Conservation (phyloP, 2,113 vertebrate species). For the Tragelaphus scriptus region DNA sequence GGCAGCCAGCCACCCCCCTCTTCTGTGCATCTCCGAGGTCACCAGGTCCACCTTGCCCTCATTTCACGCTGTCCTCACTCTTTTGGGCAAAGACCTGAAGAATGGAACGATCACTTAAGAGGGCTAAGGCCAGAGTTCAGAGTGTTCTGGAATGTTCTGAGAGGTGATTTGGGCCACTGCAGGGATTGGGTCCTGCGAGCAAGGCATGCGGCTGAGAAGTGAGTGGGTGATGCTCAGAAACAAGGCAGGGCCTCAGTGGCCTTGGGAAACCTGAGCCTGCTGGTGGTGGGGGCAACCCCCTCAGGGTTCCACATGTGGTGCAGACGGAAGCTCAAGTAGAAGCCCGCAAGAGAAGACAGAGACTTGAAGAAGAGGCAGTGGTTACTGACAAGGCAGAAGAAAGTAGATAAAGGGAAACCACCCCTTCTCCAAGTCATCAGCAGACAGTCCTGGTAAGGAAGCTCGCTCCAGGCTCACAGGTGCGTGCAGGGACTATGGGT, state of each 20-base stretch:
- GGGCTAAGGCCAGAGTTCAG: no score
- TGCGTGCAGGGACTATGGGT: fast-evolving
- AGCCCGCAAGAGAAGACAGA: background rate
- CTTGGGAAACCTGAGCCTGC: background rate
- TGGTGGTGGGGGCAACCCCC: background rate
- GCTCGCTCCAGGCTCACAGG: fast-evolving
- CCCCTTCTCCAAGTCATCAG: fast-evolving
- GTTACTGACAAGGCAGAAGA: background rate
- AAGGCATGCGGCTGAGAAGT: background rate
- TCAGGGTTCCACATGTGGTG: background rate
- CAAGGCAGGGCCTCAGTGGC: no score
- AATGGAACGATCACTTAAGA: background rate
- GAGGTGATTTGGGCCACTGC: fast-evolving
- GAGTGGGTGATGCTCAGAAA: background rate
- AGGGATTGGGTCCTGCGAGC: fast-evolving
- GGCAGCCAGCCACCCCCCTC: background rate
- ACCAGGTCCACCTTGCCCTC: background rate
- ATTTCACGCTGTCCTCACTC: background rate
- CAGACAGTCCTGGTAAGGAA: fast-evolving
- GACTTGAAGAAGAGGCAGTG: background rate
- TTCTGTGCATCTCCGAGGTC: no score
- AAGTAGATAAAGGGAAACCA: background rate
- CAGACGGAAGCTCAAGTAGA: background rate
- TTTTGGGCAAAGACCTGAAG: background rate
- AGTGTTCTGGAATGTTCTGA: background rate